Evolutionary conservation across 2,113 vertebrate species (phyloP).

Genomic region (Corythornis vintsioides): DNA sequence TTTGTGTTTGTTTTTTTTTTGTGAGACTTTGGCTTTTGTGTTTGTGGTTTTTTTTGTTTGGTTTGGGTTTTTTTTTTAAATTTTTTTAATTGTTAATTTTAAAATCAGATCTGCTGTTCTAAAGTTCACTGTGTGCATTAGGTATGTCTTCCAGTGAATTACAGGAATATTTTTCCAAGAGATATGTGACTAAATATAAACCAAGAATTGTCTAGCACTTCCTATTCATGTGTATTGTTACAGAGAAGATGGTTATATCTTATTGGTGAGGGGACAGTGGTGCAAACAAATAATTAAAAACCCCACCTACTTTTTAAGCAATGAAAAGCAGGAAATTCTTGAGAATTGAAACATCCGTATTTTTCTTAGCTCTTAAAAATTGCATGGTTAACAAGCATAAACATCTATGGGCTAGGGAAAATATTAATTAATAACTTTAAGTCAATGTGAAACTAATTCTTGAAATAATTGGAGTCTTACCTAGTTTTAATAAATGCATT

Average conservation of each 20-base stretch:
- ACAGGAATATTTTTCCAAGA: background rate
- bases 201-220: background rate
- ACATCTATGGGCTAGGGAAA: background rate
- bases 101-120: background rate
- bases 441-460: background rate
- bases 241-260: background rate
- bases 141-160: background rate
- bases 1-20: background rate
- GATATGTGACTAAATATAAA: background rate
- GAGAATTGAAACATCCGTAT: background rate
- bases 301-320: background rate
- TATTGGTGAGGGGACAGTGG: fast-evolving
- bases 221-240: background rate
- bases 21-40: background rate
- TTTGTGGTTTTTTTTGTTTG: background rate
- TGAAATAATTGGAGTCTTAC: background rate
- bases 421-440: background rate
- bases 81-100: background rate
- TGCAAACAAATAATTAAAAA: background rate
- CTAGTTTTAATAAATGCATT: background rate
- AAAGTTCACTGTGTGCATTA: background rate
- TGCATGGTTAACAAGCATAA: background rate
- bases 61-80: background rate
- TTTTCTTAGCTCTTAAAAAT: background rate
- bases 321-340: background rate